Conservation (phyloP, 1,140 invertebrate species). For the Zaprionus africanus region DNA sequence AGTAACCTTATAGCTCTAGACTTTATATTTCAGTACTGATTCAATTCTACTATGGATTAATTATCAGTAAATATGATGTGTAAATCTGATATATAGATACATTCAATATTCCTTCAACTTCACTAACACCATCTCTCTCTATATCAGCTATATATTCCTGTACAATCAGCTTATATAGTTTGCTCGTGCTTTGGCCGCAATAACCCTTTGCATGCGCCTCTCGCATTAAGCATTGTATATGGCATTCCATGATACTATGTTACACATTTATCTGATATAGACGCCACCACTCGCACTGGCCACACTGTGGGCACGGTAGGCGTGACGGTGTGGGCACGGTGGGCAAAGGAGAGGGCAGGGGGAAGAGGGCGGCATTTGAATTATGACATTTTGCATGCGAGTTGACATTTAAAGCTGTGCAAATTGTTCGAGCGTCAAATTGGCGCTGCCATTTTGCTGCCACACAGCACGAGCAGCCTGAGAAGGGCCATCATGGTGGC, state of each 20-base stretch:
- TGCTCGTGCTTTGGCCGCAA: no score
- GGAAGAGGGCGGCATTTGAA: slow-evolving; percentile 54
- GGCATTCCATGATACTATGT: background rate
- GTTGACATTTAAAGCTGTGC: slow-evolving; percentile 81
- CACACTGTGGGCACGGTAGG: slow-evolving; percentile 18
- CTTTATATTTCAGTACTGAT: no score
- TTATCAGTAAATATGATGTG: no score
- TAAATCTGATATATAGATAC: no score
- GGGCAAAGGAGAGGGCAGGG: background rate
- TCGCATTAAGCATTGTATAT: background rate
- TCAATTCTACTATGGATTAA: no score
- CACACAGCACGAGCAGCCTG: slow-evolving; percentile 7
- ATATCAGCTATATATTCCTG: no score
- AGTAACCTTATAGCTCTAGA: no score
- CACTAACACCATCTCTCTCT: no score
- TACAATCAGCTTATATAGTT: no score
- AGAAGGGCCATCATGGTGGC: background rate
- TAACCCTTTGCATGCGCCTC: background rate
- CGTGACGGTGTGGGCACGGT: background rate
- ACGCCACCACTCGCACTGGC: slow-evolving; percentile 7
- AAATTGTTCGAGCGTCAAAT: slow-evolving; percentile 81
- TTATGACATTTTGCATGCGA: slow-evolving; percentile 79
- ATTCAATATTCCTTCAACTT: no score
- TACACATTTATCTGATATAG: background rate
- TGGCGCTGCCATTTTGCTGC: slow-evolving; percentile 65